Conservation (phyloP, 2,888 invertebrate species). For the Melipona bicolor region DNA sequence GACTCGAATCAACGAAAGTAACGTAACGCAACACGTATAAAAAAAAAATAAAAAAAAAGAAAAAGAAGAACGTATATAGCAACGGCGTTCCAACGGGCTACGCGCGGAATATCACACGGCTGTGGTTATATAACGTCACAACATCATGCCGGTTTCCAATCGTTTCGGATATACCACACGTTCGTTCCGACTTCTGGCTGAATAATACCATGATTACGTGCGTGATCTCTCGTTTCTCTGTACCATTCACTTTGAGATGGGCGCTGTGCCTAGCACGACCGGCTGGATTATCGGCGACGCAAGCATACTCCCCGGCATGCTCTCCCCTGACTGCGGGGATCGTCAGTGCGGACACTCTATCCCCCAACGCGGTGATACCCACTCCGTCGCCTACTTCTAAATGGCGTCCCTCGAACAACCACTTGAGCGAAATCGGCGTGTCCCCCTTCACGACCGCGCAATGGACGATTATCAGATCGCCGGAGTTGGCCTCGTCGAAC, state of each 20-base stretch:
- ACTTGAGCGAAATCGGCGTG: conserved; percentile 80
- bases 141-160: conserved; percentile 62
- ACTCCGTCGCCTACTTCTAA: conserved; percentile 82
- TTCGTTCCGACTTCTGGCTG: conserved; percentile 34
- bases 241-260: conserved; percentile 90
- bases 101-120: conserved; percentile 42
- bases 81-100: conserved; percentile 48
- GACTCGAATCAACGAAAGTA: conserved; percentile 26
- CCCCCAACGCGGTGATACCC: conserved; percentile 83
- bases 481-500: conserved; percentile 85
- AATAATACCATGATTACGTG: conserved; percentile 33
- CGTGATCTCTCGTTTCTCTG: conserved; percentile 59
- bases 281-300: conserved; percentile 90
- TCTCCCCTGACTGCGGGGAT: conserved; percentile 89
- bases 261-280: conserved; percentile 89
- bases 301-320: conserved; percentile 91
- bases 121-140: conserved; percentile 35
- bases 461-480: conserved; percentile 86
- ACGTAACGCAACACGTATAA: conserved; percentile 45
- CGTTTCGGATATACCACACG: conserved; percentile 36
- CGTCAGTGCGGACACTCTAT: conserved; percentile 86
- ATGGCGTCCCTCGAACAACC: conserved; percentile 83
- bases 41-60: not conserved
- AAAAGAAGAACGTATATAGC: conserved; percentile 35
- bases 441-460: conserved; percentile 88